phyloP scores from a whole-genome alignment of 2,888 invertebrate species.

The Rhamnusium bicolor region DNA sequence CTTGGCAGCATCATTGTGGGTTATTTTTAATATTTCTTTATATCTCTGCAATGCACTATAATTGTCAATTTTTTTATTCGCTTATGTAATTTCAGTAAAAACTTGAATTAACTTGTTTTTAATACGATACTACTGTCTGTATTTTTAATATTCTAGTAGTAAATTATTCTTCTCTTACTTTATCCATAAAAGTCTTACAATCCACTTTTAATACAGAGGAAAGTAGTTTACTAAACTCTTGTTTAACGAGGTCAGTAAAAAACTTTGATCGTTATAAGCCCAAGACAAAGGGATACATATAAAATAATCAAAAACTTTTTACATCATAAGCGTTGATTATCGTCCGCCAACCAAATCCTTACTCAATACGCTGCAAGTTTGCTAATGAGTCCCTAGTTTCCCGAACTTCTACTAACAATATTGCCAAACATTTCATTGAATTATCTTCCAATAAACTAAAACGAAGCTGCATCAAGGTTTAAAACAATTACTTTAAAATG shows the following conservation, averaged over 20 bases:
- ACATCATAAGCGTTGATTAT: slow-evolving; percentile 28
- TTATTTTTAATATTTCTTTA: too few species aligned
- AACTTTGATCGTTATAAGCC: slow-evolving; percentile 30
- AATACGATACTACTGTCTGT: too few species aligned
- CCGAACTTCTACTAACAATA: slow-evolving; percentile 37
- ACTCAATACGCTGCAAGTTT: slow-evolving; percentile 37
- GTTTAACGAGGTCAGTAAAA: slow-evolving; percentile 26
- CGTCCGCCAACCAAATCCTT: slow-evolving; percentile 1
- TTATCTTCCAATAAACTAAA: slow-evolving; percentile 33
- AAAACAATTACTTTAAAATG: slow-evolving; percentile 49
- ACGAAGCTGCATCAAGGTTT: slow-evolving; percentile 35
- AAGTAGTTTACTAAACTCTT: slow-evolving; percentile 2
- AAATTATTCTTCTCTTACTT: neutral
- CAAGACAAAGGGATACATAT: slow-evolving; percentile 24
- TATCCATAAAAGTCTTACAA: neutral
- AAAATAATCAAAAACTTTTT: slow-evolving; percentile 20
- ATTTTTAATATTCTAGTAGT: neutral
- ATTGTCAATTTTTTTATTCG: too few species aligned
- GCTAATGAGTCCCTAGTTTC: slow-evolving; percentile 36
- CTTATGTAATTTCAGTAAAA: too few species aligned
- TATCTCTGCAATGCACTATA: too few species aligned
- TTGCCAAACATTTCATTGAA: slow-evolving; percentile 43
- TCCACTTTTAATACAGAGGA: neutral
- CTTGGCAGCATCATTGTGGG: too few species aligned
- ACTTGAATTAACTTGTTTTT: too few species aligned